A percentile compares a stretch with the other conserved stretches of the same genome.
phyloP scores from a whole-genome alignment of 2,888 invertebrate genomes.

The Orthonychiurus folsomi region DNA sequence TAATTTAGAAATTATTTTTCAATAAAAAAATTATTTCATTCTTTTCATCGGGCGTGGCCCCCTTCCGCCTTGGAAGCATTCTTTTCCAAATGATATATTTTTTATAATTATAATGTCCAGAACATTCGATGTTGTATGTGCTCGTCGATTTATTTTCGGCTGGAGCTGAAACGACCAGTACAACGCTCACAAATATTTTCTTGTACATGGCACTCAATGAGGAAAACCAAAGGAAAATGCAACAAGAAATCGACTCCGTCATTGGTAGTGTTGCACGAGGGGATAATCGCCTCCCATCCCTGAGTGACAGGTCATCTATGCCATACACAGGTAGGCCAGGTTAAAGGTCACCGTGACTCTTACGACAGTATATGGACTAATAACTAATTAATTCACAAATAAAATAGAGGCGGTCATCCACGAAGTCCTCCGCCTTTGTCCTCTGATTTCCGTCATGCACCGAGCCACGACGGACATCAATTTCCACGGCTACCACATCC shows the following conservation, averaged over 20 bases:
- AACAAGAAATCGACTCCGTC: background rate
- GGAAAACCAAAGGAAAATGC: background rate
- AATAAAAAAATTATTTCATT: no score
- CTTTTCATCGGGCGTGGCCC: no score
- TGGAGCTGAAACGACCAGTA: slow-evolving; percentile 4
- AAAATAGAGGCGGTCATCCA: slow-evolving; percentile 22
- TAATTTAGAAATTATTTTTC: no score
- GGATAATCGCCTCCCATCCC: background rate
- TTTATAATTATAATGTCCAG: background rate
- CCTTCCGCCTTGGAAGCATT: no score
- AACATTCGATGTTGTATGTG: slow-evolving; percentile 3
- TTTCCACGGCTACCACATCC: slow-evolving; percentile 25
- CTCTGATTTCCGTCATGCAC: slow-evolving; percentile 27
- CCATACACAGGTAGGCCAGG: no score
- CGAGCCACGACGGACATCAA: slow-evolving; percentile 17
- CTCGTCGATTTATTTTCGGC: slow-evolving; percentile 7
- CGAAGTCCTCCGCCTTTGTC: slow-evolving; percentile 21
- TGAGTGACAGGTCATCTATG: slow-evolving; percentile 13
- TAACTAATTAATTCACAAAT: no score
- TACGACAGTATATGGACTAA: no score
- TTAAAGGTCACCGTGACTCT: no score
- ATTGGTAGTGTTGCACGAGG: background rate
- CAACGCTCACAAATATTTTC: slow-evolving; percentile 7
- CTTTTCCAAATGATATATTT: no score
- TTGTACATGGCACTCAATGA: slow-evolving; percentile 3